Evolutionary conservation across 2,888 invertebrate genomes (phyloP).

Genomic region (Brenthis daphne): DNA sequence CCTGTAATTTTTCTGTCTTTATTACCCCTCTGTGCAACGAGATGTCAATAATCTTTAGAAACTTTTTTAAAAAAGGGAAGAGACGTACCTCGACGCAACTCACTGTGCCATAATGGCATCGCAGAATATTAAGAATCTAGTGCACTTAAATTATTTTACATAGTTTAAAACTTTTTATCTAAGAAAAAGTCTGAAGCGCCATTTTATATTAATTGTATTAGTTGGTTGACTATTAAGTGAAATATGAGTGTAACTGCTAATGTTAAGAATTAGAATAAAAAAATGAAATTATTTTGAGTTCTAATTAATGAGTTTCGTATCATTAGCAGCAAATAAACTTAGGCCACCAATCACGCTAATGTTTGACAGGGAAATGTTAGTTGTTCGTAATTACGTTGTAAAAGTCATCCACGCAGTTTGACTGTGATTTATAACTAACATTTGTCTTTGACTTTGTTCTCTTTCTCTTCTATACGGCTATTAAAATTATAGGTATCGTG

Average conservation of each 20-base stretch:
- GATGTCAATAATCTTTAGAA: slow-evolving; percentile 30
- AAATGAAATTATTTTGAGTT: slow-evolving; percentile 11
- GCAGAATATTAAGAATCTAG: slow-evolving; percentile 19
- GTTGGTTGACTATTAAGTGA: slow-evolving; percentile 8
- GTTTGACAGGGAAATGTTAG: slow-evolving; percentile 36
- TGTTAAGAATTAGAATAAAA: slow-evolving; percentile 6
- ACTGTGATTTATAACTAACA: slow-evolving; percentile 41
- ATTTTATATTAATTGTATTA: slow-evolving; percentile 13
- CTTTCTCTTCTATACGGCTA: slow-evolving; percentile 30
- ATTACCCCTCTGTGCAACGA: slow-evolving; percentile 15
- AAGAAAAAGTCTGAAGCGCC: background rate
- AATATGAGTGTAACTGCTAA: background rate
- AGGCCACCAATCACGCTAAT: slow-evolving; percentile 34
- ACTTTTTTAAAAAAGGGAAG: slow-evolving; percentile 17
- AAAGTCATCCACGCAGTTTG: slow-evolving; percentile 40
- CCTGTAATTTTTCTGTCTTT: background rate
- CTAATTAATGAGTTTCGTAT: slow-evolving; percentile 27
- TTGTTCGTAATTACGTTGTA: slow-evolving; percentile 40
- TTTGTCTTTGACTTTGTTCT: slow-evolving; percentile 38
- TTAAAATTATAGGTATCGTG: slow-evolving; percentile 26
- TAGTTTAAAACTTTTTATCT: slow-evolving; percentile 14
- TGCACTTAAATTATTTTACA: slow-evolving; percentile 24
- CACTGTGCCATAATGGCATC: slow-evolving; percentile 22
- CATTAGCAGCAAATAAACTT: slow-evolving; percentile 33
- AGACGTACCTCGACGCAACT: slow-evolving; percentile 17